phyloP scores from a whole-genome alignment of 2,797 vertebrate genomes.

The Oreortyx pictus region DNA sequence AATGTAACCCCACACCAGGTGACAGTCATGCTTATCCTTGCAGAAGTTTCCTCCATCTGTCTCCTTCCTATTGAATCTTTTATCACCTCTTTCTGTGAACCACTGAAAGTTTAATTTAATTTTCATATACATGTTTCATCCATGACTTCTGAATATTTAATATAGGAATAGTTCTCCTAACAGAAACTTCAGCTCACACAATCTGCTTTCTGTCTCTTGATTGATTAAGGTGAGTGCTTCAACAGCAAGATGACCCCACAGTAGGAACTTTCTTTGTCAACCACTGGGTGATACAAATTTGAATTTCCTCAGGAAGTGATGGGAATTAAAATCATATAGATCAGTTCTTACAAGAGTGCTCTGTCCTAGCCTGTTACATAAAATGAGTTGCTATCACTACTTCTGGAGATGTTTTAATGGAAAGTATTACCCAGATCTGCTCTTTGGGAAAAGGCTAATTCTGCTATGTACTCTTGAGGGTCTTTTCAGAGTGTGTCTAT shows the following conservation, averaged over 20 bases:
- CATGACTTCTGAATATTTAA: not conserved
- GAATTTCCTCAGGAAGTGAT: constrained; percentile 17
- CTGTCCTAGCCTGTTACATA: not conserved
- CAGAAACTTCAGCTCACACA: not conserved
- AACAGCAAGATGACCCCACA: not conserved
- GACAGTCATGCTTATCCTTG: not conserved
- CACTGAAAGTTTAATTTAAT: constrained; percentile 44
- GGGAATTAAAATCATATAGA: constrained; percentile 35
- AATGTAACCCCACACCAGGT: not conserved
- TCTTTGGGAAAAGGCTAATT: constrained; percentile 9
- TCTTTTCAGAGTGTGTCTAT: not conserved
- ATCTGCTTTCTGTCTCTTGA: not conserved
- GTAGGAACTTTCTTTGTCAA: not conserved
- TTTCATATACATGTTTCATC: constrained; percentile 20
- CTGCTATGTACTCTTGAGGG: not conserved
- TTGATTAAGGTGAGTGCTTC: constrained; percentile 4
- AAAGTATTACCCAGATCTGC: not conserved
- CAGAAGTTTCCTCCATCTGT: constrained; percentile 23
- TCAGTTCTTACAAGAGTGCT: constrained; percentile 20
- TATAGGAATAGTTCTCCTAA: not conserved
- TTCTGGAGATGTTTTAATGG: constrained; percentile 13
- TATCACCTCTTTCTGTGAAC: not conserved
- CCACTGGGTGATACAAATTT: not conserved
- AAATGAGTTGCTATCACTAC: not conserved
- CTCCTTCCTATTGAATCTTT: constrained; percentile 42